phyloP scores from a whole-genome alignment of 35 echinoderm and acorn worm species.

The Diadema setosum region DNA sequence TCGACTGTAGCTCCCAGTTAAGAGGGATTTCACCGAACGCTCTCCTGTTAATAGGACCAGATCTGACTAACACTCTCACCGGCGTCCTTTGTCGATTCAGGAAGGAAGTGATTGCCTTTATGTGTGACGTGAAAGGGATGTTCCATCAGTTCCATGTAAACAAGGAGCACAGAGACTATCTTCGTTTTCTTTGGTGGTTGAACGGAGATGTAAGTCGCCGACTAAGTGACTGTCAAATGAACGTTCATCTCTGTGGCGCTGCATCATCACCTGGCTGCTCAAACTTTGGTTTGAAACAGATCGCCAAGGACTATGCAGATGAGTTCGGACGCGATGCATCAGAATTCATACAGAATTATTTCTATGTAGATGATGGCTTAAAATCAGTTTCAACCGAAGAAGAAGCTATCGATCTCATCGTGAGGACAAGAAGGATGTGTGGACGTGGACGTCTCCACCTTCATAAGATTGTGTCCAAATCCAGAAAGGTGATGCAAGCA shows the following conservation, averaged over 20 bases:
- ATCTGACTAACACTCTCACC: conserved; percentile 61
- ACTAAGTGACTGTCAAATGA: conserved; percentile 16
- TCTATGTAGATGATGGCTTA: conserved; percentile 85
- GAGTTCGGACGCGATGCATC: conserved; percentile 32
- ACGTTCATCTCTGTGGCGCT: conserved; percentile 57
- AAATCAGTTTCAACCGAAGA: conserved; percentile 25
- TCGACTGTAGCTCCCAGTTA: conserved; percentile 24
- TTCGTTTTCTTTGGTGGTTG: conserved; percentile 69
- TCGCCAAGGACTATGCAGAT: conserved; percentile 14
- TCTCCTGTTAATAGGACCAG: conserved; percentile 58
- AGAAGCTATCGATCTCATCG: conserved; percentile 34
- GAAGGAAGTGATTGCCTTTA: conserved; percentile 53
- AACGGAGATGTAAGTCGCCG: conserved; percentile 11
- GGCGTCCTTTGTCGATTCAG: conserved; percentile 66
- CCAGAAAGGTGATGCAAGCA: not conserved
- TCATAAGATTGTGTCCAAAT: conserved; percentile 28
- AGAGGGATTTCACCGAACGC: conserved; percentile 43
- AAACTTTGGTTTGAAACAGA: conserved; percentile 63
- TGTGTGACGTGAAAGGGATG: conserved; percentile 65
- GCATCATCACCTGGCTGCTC: conserved; percentile 55
- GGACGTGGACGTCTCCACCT: conserved; percentile 29
- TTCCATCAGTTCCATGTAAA: conserved; percentile 53
- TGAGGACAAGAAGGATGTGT: conserved; percentile 18
- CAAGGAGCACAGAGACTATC: conserved; percentile 38
- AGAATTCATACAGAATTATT: conserved; percentile 38